Conservation (phyloP, 2,797 vertebrate genomes). For the Enteromius argenteus region DNA sequence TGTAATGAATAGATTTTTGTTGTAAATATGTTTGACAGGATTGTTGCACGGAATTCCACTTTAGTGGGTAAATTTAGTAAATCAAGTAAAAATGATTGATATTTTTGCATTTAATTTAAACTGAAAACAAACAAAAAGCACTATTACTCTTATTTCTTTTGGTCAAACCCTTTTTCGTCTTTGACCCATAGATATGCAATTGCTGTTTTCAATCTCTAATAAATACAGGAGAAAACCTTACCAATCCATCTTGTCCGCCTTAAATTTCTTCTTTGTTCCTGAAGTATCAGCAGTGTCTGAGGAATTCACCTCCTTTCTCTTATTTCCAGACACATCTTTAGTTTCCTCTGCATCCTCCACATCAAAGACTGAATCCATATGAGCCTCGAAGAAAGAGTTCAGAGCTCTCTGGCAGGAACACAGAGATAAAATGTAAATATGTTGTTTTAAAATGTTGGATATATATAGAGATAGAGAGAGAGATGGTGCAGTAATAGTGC, state of each 20-base stretch:
- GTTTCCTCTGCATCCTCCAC: slow-evolving; percentile 64
- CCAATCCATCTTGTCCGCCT: slow-evolving; percentile 35
- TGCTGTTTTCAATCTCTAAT: background rate
- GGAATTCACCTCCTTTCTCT: slow-evolving; percentile 64
- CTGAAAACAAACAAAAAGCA: too few species aligned
- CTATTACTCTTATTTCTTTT: too few species aligned
- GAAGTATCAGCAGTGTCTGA: slow-evolving; percentile 61
- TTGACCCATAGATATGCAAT: too few species aligned
- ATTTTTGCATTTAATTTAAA: too few species aligned
- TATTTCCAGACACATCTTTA: slow-evolving; percentile 50
- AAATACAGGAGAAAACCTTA: background rate
- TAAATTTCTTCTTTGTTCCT: slow-evolving; percentile 48
- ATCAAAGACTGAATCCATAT: slow-evolving; percentile 77
- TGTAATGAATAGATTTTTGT: too few species aligned
- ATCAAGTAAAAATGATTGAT: too few species aligned
- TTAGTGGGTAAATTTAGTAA: too few species aligned
- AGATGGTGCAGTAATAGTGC: background rate
- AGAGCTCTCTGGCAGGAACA: slow-evolving; percentile 81
- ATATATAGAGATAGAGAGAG: too few species aligned
- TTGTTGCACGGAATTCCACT: too few species aligned
- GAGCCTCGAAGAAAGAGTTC: slow-evolving; percentile 87
- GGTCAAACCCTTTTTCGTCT: too few species aligned
- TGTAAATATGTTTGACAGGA: too few species aligned
- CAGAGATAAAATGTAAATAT: background rate
- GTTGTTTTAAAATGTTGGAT: too few species aligned